Conservation (phyloP, 2,888 invertebrate genomes). For the Disparrhopalites patrizii region DNA sequence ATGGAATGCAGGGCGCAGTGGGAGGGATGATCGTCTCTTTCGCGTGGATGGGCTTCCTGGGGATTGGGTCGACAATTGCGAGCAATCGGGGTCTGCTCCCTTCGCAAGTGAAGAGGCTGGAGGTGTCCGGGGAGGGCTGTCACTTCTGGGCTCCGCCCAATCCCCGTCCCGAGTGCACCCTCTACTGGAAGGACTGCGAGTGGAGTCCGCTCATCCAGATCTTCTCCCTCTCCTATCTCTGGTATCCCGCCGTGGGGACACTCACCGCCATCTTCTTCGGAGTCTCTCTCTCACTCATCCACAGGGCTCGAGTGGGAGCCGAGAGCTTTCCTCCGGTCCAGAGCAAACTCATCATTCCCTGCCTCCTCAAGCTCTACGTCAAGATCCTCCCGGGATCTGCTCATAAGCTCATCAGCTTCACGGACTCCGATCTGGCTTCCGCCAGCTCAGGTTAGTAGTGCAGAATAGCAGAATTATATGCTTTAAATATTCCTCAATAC, state of each 20-base stretch:
- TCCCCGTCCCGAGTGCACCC: background rate
- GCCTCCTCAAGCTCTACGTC: slow-evolving; percentile 39
- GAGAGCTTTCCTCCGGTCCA: slow-evolving; percentile 29
- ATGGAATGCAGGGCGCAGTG: slow-evolving; percentile 40
- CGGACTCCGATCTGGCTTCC: slow-evolving; percentile 21
- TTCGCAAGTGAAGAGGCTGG: slow-evolving; percentile 30
- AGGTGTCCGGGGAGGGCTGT: background rate
- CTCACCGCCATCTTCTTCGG: slow-evolving; percentile 30
- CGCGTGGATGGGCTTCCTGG: slow-evolving; percentile 41
- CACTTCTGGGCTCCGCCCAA: background rate
- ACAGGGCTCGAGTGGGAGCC: slow-evolving; percentile 17
- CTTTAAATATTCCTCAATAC: background rate
- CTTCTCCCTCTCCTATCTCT: slow-evolving; percentile 43
- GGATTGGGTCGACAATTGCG: slow-evolving; percentile 44
- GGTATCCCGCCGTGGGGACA: slow-evolving; percentile 45
- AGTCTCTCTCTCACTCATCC: slow-evolving; percentile 36
- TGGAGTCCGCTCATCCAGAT: slow-evolving; percentile 31
- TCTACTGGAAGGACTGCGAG: slow-evolving; percentile 35
- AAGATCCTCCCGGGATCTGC: slow-evolving; percentile 34
- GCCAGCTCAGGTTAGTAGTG: background rate
- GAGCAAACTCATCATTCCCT: slow-evolving; percentile 43
- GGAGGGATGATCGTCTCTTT: slow-evolving; percentile 39
- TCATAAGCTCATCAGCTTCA: slow-evolving; percentile 34
- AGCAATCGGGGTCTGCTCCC: slow-evolving; percentile 36
- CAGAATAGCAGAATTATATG: background rate